Evolutionary conservation across 1,140 invertebrate genomes (phyloP), one percentile per base, ranked within the genome.

Genomic region (Papilio xuthus): DNA sequence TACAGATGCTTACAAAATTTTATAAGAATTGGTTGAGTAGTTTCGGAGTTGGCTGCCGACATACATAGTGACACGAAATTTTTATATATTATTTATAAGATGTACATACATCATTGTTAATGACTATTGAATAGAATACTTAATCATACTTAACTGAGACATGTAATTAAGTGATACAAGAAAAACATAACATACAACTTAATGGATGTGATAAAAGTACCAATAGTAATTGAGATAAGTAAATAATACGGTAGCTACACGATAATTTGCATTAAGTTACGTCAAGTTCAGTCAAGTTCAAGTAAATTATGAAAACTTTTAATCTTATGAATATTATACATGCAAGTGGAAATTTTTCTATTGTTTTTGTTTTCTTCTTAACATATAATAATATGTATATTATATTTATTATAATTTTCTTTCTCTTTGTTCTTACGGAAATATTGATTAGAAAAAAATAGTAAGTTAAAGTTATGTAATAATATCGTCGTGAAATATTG

Each of bases 401-500:
- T 6, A 37, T 37, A 37, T 37, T 37, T 37, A 37, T 37, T 37
- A 6, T 6, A 4, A 37, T 37, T 6, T 10, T 23, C 56, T 60
- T 26, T 60, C 73, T 75, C 56, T 74, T 41, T 75, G 28, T 75
- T 60, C 23, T 7, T 75, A 37, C 28, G 26, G 73, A 53, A 37
- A 60, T 13, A 60, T 10, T 44, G 3, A 50, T 44, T 50, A 44
- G 23, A 41, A 74, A 44, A 44, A 71, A 37, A 37, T 6, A 37
- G 63, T 10, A 78, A 37, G 56, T 53, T 20, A 42, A 53, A 53
- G 15, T 53, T n/a, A 53, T 50, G 15, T 50, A 3, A n/a, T 0
- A n/a, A n/a, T 50, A 18, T n/a, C 0, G 18, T 44, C 15, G 47
- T 53, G 7, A 53, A 53, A 53, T 53, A 53, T 53, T 53, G 50